Percentiles rank a stretch among this genome's conserved stretches.
Conservation (phyloP, 2,888 invertebrate species). For the Drosophila paramelanica region DNA sequence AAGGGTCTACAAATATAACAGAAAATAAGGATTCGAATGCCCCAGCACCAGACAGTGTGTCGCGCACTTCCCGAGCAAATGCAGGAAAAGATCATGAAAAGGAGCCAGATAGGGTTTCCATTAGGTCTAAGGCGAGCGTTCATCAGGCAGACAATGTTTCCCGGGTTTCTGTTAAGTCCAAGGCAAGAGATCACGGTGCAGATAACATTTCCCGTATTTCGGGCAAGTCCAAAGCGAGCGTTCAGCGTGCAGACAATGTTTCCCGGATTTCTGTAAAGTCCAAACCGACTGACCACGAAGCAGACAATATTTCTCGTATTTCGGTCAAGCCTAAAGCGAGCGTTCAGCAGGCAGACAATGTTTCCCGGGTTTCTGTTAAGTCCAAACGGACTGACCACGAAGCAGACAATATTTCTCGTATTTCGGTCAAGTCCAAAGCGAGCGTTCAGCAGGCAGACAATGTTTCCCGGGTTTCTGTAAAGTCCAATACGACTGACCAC, state of each 20-base stretch:
- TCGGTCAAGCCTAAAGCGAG: constrained; percentile 6
- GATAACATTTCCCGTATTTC: constrained; percentile 10
- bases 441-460: neutral
- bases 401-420: constrained; percentile 17
- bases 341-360: neutral
- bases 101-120: no score
- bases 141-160: constrained; percentile 12
- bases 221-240: neutral
- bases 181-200: neutral
- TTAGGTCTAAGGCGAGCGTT: neutral
- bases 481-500: neutral
- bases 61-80: neutral
- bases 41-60: neutral
- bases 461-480: constrained; percentile 2
- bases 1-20: neutral
- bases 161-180: neutral
- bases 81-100: neutral
- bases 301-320: constrained; percentile 2
- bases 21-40: neutral
- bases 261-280: constrained; percentile 5
- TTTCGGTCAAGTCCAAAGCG: neutral
- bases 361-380: constrained; percentile 8
- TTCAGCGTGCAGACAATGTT: neutral
- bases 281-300: neutral
- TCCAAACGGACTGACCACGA: constrained; percentile 13